These are phyloP conservation scores for Forficula auricularia DNA, from an alignment of 1,140 invertebrate genomes.

Conservation along the genomic window DNA sequence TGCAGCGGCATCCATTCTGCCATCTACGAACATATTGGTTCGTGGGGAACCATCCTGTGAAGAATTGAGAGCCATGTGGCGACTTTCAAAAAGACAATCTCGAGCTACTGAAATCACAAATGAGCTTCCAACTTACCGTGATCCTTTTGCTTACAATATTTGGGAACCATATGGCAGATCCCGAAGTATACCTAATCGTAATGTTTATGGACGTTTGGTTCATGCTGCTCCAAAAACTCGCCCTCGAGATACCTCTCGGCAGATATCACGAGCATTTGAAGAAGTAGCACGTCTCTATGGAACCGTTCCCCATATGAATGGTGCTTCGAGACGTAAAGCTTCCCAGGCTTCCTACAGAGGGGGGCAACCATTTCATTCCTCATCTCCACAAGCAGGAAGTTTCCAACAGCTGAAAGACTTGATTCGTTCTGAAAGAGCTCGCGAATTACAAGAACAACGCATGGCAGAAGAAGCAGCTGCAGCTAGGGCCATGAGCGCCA, in stretches of 20 bases:
- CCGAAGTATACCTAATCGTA: constrained; percentile 13
- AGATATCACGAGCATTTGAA: constrained; percentile 2
- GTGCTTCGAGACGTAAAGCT: constrained; percentile 21
- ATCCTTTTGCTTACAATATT: constrained; percentile 62
- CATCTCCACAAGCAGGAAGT: constrained; percentile 36
- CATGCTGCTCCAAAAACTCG: constrained; percentile 18
- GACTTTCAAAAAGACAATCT: constrained; percentile 74
- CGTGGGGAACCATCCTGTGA: constrained; percentile 59
- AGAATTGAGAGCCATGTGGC: constrained; percentile 76
- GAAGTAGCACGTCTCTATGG: constrained; percentile 15
- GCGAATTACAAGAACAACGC: constrained; percentile 42
- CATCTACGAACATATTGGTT: no score
- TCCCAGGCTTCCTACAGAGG: constrained; percentile 18
- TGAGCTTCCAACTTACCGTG: constrained; percentile 58
- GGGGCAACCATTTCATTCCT: constrained; percentile 5
- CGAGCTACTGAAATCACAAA: constrained; percentile 68
- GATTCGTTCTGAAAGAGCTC: constrained; percentile 42
- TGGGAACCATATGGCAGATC: constrained; percentile 42
- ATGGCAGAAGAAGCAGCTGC: constrained; percentile 39
- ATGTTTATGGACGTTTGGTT: constrained; percentile 37
- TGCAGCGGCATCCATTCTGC: no score
- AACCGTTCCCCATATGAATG: constrained; percentile 22
- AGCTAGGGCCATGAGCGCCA: constrained; percentile 27
- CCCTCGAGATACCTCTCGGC: not conserved
- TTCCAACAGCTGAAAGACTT: constrained; percentile 43